Evolutionary conservation across 2,888 invertebrate genomes (phyloP), one percentile per base, ranked within the genome.

Genomic region (Fragum whitleyi): DNA sequence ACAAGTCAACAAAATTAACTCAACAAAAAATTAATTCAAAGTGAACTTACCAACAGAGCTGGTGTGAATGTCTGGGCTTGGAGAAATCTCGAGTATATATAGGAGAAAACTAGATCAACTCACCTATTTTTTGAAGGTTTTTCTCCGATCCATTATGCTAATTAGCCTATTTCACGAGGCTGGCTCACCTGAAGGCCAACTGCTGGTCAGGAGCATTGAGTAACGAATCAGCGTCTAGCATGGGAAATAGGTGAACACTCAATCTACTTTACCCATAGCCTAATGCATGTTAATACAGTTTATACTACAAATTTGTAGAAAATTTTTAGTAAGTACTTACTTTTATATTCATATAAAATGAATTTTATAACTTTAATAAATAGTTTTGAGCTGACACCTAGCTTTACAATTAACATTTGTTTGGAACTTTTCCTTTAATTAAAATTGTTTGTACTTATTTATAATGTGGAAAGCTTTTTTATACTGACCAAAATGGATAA

Each of bases 81-180:
- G 42, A 9, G 1, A 14, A 3, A 6, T 9, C 23, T 42, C 19
- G 9, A 2, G 57, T 29, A 65, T 74, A 74, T 74, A 74, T 67
- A 67, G 73, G 23, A 28, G 16, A 70, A 77, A 83, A 77, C 61
- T 79, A 76, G 82, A 73, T 68, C 83, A 83, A 77, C 77, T 77
- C 51, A 83, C 83, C 77, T 74, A 79, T 39, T 77, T 83, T 76
- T 70, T 53, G 29, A 29, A 53, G 36, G 47, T 36, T 28, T 74
- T 86, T 86, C 74, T 94, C 94, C 5, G 32, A 36, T 53, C 94
- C 94, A 14, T 36, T 42, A 65, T 65, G 65, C 65, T 65, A 65
- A 65, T 65, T 65, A 65, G 42, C 65, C 65, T 42, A 42, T 65
- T 65, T 65, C 21, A 65, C 19, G 32, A 32, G 16, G 21, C 42